phyloP scores from a whole-genome alignment of 2,888 invertebrate species.

The Tenthredo scrophulariae region DNA sequence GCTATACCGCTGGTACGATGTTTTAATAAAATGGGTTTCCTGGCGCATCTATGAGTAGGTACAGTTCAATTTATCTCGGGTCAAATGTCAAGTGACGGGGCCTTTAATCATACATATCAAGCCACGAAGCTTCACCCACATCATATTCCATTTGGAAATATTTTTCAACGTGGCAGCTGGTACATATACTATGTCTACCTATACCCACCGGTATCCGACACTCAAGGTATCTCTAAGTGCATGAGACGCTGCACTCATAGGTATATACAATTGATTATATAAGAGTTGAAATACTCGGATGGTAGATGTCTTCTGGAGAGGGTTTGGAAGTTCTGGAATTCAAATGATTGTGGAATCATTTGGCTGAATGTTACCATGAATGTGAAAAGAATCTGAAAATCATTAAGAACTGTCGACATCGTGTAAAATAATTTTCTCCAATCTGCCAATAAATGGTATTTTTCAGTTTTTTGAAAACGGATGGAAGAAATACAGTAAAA shows the following conservation, averaged over 20 bases:
- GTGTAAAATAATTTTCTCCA: background rate
- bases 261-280: too few species aligned
- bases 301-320: too few species aligned
- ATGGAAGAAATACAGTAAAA: background rate
- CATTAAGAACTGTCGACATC: background rate
- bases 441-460: background rate
- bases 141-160: background rate
- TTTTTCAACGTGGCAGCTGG: background rate
- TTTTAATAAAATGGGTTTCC: constrained; percentile 41
- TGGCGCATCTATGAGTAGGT: constrained; percentile 24
- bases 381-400: background rate
- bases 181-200: too few species aligned
- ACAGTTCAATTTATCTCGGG: constrained; percentile 37
- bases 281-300: too few species aligned
- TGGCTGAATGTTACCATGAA: too few species aligned
- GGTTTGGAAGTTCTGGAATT: too few species aligned
- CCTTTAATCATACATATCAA: constrained; percentile 8
- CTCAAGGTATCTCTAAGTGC: too few species aligned
- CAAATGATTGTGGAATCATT: too few species aligned
- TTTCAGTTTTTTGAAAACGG: background rate
- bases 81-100: constrained; percentile 37
- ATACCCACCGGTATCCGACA: too few species aligned
- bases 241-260: too few species aligned
- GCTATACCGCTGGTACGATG: background rate
- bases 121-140: background rate